Conservation (phyloP, 2,797 vertebrate species). For the Myripristis jacobus region DNA sequence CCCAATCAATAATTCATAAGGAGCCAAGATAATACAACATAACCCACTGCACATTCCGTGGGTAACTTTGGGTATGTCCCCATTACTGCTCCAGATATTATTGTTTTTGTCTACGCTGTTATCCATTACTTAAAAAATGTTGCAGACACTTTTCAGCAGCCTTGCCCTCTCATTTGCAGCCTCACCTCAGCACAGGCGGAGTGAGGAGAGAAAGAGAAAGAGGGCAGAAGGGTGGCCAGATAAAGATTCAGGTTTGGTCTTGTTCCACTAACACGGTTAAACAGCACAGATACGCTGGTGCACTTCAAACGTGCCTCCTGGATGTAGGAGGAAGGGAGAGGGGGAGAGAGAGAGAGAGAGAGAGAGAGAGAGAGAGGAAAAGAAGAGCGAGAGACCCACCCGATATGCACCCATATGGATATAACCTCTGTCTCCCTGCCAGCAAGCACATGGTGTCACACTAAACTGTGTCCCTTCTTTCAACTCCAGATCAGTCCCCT, state of each 20-base stretch:
- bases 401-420: conserved; percentile 51
- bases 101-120: background rate
- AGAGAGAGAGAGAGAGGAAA: too few species aligned
- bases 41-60: background rate
- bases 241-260: conserved; percentile 27
- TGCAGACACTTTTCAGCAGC: background rate
- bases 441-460: conserved; percentile 62
- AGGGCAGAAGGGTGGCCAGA: background rate
- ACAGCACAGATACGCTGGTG: conserved; percentile 22
- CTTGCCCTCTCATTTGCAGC: background rate
- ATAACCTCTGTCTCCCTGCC: conserved; percentile 51
- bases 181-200: background rate
- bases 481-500: conserved; percentile 58
- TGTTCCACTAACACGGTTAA: conserved; percentile 43
- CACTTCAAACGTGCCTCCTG: conserved; percentile 35
- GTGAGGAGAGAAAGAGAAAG: background rate
- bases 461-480: conserved; percentile 67
- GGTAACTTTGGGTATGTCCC: background rate
- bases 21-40: background rate
- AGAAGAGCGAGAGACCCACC: conserved; percentile 28
- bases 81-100: background rate
- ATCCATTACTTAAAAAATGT: background rate
- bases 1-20: conserved; percentile 48
- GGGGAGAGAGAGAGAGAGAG: too few species aligned
- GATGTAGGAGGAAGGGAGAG: conserved; percentile 58